Evolutionary conservation across 2,888 invertebrate species (phyloP).

Genomic region (Drepana falcataria): DNA sequence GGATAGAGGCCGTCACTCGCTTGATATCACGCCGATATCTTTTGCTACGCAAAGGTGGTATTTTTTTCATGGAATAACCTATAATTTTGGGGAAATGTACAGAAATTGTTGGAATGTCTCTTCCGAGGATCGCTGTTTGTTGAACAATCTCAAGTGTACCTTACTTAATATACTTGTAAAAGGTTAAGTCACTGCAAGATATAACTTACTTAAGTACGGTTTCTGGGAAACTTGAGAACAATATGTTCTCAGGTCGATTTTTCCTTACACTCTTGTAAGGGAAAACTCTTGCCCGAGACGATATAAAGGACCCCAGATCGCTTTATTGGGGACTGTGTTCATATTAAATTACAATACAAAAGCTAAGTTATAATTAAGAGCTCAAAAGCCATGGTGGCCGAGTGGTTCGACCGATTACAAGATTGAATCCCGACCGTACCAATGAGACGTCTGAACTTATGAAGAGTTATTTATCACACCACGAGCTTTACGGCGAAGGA

Average conservation of each 20-base stretch:
- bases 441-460: too few species aligned
- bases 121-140: neutral
- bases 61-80: constrained; percentile 11
- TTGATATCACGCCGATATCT: constrained; percentile 43
- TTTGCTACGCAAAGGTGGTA: constrained; percentile 40
- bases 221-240: neutral
- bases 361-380: too few species aligned
- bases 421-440: too few species aligned
- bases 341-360: too few species aligned
- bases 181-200: neutral
- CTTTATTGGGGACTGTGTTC: too few species aligned
- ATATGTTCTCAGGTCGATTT: neutral
- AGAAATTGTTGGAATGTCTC: neutral
- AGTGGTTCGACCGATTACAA: too few species aligned
- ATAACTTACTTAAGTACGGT: neutral
- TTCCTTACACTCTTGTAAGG: too few species aligned
- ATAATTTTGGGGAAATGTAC: neutral
- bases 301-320: too few species aligned
- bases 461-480: too few species aligned
- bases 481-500: too few species aligned
- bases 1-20: constrained; percentile 51
- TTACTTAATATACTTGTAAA: neutral
- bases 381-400: too few species aligned
- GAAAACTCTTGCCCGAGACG: too few species aligned
- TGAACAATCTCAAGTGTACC: neutral